phyloP scores from a whole-genome alignment of 2,797 vertebrate genomes.

The Enteromius anoplus region DNA sequence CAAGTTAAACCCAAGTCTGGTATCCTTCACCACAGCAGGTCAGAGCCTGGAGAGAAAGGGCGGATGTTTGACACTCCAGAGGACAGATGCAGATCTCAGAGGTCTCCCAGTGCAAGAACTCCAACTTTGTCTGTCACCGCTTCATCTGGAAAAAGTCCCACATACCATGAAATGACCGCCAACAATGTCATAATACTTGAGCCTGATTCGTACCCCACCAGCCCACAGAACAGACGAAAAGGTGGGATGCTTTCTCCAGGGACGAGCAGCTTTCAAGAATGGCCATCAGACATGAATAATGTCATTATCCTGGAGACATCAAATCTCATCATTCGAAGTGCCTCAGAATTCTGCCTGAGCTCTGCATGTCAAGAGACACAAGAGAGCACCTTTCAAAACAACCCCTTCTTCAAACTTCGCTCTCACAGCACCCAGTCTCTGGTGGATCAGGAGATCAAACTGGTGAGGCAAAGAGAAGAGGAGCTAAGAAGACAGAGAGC shows the following conservation, averaged over 20 bases:
- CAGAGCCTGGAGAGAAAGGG: conserved; percentile 58
- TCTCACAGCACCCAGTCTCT: conserved; percentile 80
- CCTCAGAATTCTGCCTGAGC: conserved; percentile 79
- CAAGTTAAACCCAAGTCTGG: conserved; percentile 60
- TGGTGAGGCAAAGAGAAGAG: conserved; percentile 79
- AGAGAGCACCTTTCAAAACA: conserved; percentile 79
- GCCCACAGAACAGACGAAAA: conserved; percentile 55
- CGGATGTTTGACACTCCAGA: conserved; percentile 61
- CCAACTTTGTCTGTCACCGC: conserved; percentile 76
- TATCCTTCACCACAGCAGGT: conserved; percentile 51
- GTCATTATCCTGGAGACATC: conserved; percentile 80
- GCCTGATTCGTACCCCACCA: conserved; percentile 65
- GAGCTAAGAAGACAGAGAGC: conserved; percentile 79
- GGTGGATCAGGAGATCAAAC: conserved; percentile 81
- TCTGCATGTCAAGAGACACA: conserved; percentile 72
- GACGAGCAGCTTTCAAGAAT: conserved; percentile 65
- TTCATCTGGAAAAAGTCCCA: conserved; percentile 73
- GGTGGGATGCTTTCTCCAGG: conserved; percentile 48
- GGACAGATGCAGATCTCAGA: conserved; percentile 66
- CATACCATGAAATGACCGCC: conserved; percentile 70
- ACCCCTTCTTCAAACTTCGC: conserved; percentile 83
- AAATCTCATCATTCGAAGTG: conserved; percentile 80
- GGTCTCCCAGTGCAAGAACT: conserved; percentile 72
- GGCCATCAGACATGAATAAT: conserved; percentile 63
- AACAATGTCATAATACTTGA: conserved; percentile 79